Conservation (phyloP, 2,113 vertebrate species). For the Melospiza georgiana region DNA sequence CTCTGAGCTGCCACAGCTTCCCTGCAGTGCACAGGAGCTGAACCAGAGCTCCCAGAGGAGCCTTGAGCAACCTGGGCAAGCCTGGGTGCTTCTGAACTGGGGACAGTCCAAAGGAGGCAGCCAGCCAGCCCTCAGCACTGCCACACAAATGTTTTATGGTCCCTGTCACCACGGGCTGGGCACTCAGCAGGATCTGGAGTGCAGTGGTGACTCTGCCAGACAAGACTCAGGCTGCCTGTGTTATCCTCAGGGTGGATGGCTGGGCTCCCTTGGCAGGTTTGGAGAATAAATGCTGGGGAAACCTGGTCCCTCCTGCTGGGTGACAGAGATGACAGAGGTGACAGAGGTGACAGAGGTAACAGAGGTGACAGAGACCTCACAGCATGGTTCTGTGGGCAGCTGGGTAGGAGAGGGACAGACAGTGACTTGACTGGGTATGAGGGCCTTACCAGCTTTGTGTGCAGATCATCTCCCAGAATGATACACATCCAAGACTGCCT, state of each 20-base stretch:
- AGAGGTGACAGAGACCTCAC: fast-evolving
- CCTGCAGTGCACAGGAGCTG: not conserved
- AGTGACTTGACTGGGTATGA: not conserved
- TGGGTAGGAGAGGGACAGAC: fast-evolving
- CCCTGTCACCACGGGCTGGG: not conserved
- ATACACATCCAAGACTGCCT: not conserved
- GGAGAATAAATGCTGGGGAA: not conserved
- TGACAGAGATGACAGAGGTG: not conserved
- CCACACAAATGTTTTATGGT: fast-evolving
- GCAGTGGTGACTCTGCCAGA: not conserved
- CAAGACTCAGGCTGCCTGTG: not conserved
- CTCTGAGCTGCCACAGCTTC: not conserved
- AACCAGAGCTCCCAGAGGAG: not conserved
- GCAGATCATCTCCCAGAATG: not conserved
- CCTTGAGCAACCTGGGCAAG: not conserved
- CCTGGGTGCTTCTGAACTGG: fast-evolving
- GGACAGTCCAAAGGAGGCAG: not conserved
- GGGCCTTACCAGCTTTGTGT: not conserved
- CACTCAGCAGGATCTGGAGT: fast-evolving
- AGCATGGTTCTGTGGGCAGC: fast-evolving
- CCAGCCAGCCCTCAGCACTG: not conserved
- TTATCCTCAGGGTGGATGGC: fast-evolving
- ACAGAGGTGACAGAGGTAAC: not conserved
- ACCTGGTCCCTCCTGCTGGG: fast-evolving
- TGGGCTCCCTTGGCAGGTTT: not conserved